A percentile compares a stretch with the other conserved stretches of the same genome.
Evolutionary conservation across 2,113 vertebrate species (phyloP).

Genomic region (Ariopsis seemanni): DNA sequence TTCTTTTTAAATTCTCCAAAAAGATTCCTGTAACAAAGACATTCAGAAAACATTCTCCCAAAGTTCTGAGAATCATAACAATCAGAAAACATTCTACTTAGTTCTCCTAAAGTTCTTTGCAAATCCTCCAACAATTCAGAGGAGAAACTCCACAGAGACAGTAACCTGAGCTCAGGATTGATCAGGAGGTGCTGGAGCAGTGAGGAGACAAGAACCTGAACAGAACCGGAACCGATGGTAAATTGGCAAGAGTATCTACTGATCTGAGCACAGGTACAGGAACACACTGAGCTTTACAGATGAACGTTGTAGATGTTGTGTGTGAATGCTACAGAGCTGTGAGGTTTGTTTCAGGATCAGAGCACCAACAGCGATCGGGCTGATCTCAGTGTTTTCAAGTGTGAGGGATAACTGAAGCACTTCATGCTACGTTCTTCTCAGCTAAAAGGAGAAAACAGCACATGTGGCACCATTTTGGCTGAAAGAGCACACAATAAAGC

Average conservation of each 20-base stretch:
- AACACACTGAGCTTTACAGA: not conserved
- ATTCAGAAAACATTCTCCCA: not conserved
- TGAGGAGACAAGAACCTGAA: not conserved
- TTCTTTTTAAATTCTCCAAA: no score
- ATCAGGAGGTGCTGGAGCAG: not conserved
- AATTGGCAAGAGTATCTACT: not conserved
- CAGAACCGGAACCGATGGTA: not conserved
- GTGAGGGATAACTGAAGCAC: not conserved
- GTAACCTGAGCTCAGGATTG: not conserved
- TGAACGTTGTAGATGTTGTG: not conserved
- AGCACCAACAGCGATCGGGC: not conserved
- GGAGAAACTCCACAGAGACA: not conserved
- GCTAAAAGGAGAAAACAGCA: not conserved
- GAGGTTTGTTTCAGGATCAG: not conserved
- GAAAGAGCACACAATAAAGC: not conserved
- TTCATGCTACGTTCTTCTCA: not conserved
- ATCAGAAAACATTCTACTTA: no score
- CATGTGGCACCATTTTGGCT: not conserved
- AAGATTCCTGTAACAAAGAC: no score
- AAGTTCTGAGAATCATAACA: no score
- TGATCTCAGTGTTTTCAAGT: constrained; percentile 3
- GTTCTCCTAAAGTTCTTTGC: not conserved
- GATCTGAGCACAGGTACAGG: not conserved
- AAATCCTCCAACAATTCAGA: not conserved
- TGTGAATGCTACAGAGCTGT: not conserved